Base-by-base conservation (phyloP, 2,888 invertebrate species). In the Volucella zonaria region DNA sequence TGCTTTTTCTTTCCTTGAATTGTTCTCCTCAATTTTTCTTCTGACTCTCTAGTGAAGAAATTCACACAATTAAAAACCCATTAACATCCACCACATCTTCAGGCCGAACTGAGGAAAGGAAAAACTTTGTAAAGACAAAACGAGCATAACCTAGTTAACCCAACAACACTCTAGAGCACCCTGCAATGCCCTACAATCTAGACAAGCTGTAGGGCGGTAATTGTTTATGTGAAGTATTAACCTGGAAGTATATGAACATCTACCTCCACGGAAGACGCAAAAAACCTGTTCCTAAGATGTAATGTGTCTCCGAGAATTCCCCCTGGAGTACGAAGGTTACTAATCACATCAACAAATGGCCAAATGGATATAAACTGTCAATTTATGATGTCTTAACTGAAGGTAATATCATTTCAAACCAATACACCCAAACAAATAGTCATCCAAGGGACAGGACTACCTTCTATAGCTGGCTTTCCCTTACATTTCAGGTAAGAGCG, bases 351-450 rank as follows among this genome's bases (percentile, higher is more conserved):
- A 79, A 70, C 74, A 52, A 31, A 74, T 59, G 23, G 42, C 66
- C 42, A 75, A 74, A 70, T 75, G 66, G 83, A 76, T 80, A 83
- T 76, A 80, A 83, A 83, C 80, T 66, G 75, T 76, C 83, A 71
- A 83, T 83, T 83, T 83, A 83, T 83, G 83, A 76, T 83, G 61
- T 61, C 83, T 80, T 83, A 80, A 83, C 70, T 83, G 74, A 31
- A 74, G 43, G 61, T 62, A 79, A 74, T 79, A 70, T 80, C 80
- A 66, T 56, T 52, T 47, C 58, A 47, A 58, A 64, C 52, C 4
- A 31, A 31, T 6, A n/a, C 18, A 12, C 18, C 18, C 23, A 14
- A 14, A 38, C 10, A 14, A 18, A 10, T 49, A 49, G 11, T 14
- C 8, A n/a, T n/a, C 12, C 2, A 23, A 23, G 6, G 49, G 8